A percentile compares a stretch with the other conserved stretches of the same genome.
Conservation (phyloP, 1,140 invertebrate genomes). For the Heterodera carotae region DNA sequence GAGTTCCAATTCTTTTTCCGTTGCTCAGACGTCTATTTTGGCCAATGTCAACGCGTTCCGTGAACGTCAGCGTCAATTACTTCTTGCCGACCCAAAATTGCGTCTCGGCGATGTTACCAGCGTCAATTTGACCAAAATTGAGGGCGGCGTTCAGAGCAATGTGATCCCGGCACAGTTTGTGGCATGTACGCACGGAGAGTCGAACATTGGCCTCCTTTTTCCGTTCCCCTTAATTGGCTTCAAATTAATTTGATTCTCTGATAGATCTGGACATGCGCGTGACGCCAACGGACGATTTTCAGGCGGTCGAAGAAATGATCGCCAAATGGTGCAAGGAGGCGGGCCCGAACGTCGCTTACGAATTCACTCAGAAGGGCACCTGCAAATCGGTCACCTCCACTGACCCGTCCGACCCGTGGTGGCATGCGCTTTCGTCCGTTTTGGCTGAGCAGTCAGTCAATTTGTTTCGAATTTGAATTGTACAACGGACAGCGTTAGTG, state of each 20-base stretch:
- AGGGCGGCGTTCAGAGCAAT: slow-evolving; percentile 86
- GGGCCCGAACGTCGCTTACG: slow-evolving; percentile 76
- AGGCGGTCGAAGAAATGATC: slow-evolving; percentile 74
- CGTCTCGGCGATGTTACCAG: slow-evolving; percentile 82
- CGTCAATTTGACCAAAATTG: slow-evolving; percentile 80
- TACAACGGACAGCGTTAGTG: too few relatives aligned
- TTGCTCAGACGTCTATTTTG: slow-evolving; percentile 71
- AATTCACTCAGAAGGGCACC: slow-evolving; percentile 71
- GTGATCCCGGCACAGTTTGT: slow-evolving; percentile 81
- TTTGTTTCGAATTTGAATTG: neutral
- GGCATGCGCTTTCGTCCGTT: slow-evolving; percentile 76
- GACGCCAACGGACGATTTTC: slow-evolving; percentile 74
- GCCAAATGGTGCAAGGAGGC: slow-evolving; percentile 80
- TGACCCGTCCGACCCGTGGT: slow-evolving; percentile 76
- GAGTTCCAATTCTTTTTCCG: neutral
- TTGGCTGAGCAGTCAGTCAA: slow-evolving; percentile 69
- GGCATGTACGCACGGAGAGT: slow-evolving; percentile 64
- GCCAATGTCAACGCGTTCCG: slow-evolving; percentile 78
- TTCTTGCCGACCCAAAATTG: slow-evolving; percentile 73
- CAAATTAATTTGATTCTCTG: neutral
- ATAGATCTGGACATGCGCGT: slow-evolving; percentile 79
- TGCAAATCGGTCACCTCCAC: slow-evolving; percentile 71
- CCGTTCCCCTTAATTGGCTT: too few relatives aligned
- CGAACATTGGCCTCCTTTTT: neutral
- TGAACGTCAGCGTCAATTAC: slow-evolving; percentile 72